phyloP scores from a whole-genome alignment of 1,140 invertebrate species.

The Caenorhabditis tropicalis region DNA sequence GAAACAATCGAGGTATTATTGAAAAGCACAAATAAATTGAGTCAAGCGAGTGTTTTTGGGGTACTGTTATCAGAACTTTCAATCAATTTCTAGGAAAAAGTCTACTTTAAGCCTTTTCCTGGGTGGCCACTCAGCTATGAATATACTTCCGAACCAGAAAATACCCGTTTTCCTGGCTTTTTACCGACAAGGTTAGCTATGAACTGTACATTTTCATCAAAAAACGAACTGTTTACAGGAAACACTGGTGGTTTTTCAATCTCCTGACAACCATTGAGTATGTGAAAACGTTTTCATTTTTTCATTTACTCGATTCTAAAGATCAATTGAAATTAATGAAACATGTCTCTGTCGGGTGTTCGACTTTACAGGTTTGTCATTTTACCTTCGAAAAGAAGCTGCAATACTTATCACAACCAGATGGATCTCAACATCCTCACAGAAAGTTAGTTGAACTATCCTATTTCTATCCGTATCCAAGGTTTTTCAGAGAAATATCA shows the following conservation, averaged over 20 bases:
- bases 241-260: neutral
- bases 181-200: neutral
- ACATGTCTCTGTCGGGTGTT: neutral
- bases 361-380: neutral
- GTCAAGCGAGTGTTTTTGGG: neutral
- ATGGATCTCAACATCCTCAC: neutral
- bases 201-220: neutral
- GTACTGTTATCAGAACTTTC: too few species aligned
- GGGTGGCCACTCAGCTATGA: neutral
- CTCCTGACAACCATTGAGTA: neutral
- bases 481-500: neutral
- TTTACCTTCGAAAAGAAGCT: neutral
- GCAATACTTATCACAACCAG: neutral
- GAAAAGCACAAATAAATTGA: neutral
- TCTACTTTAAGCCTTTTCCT: neutral
- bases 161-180: neutral
- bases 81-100: neutral
- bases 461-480: neutral
- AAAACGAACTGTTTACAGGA: neutral
- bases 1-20: neutral
- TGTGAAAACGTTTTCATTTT: neutral
- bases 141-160: too few species aligned
- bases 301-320: neutral
- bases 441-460: neutral
- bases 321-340: neutral